These are phyloP conservation scores for Paraplagusia blochii DNA, from an alignment of 2,113 vertebrate genomes.

Conservation along the genomic window DNA sequence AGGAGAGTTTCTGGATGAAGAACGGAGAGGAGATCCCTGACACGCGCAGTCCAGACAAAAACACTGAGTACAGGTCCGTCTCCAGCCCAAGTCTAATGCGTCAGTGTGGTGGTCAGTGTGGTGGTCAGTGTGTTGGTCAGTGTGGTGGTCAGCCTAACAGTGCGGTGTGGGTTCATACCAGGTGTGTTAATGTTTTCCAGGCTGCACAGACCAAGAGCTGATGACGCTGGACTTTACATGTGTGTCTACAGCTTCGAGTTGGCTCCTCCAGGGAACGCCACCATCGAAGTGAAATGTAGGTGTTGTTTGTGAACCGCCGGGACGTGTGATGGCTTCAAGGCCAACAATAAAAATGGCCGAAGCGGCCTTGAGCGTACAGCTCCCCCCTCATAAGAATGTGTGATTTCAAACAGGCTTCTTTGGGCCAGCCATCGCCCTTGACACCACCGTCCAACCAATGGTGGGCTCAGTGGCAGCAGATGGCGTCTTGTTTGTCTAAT, in stretches of 20 bases:
- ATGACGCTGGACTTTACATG: conserved; percentile 89
- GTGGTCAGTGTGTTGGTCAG: background rate
- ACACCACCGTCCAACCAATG: conserved; percentile 60
- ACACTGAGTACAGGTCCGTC: conserved; percentile 83
- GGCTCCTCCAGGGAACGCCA: conserved; percentile 85
- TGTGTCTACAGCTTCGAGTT: conserved; percentile 86
- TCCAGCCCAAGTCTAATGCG: background rate
- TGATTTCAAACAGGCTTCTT: conserved; percentile 45
- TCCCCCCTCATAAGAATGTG: conserved; percentile 43
- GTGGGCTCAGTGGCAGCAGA: conserved; percentile 73
- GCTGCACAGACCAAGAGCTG: conserved; percentile 83
- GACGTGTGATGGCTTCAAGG: conserved; percentile 15
- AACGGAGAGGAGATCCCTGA: conserved; percentile 85
- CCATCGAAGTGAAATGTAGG: conserved; percentile 96
- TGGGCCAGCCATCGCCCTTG: conserved; percentile 57
- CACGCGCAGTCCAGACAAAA: conserved; percentile 68
- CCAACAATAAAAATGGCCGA: conserved; percentile 27
- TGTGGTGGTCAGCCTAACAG: background rate
- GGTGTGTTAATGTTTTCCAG: conserved; percentile 72
- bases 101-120: background rate
- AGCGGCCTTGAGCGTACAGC: conserved; percentile 38
- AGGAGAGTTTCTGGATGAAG: conserved; percentile 90
- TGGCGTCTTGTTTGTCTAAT: conserved; percentile 75
- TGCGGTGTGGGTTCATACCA: conserved; percentile 21
- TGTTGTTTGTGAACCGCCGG: conserved; percentile 34